Conservation (phyloP, 2,797 vertebrate genomes). For the Karalla daura region DNA sequence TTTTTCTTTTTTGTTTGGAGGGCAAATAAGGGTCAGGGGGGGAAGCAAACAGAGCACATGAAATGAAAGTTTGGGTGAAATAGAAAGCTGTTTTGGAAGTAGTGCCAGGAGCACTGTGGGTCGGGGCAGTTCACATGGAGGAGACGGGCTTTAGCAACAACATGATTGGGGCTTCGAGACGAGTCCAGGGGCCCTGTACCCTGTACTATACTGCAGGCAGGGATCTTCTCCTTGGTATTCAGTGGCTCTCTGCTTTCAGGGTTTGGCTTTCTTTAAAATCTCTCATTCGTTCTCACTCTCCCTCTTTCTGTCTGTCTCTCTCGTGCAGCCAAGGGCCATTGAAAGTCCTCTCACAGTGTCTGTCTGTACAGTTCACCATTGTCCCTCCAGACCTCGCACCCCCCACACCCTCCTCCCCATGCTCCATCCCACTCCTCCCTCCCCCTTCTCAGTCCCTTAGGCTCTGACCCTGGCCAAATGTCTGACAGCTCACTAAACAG, state of each 20-base stretch:
- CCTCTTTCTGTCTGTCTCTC: constrained; percentile 32
- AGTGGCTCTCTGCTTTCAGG: constrained; percentile 41
- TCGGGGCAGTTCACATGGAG: constrained; percentile 17
- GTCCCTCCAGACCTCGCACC: constrained; percentile 57
- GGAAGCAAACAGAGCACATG: constrained; percentile 15
- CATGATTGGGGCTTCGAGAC: constrained; percentile 45
- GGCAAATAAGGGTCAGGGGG: constrained; percentile 49
- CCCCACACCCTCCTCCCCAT: constrained; percentile 23
- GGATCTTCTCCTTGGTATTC: constrained; percentile 56
- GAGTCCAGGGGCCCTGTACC: background rate
- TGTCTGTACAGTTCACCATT: constrained; percentile 69
- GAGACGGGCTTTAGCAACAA: constrained; percentile 30
- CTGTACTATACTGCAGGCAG: constrained; percentile 16
- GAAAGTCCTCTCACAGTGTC: constrained; percentile 70
- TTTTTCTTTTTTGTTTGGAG: constrained; percentile 24
- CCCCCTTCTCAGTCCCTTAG: constrained; percentile 41
- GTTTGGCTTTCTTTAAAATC: constrained; percentile 41
- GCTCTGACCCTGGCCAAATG: constrained; percentile 77
- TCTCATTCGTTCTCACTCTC: constrained; percentile 3
- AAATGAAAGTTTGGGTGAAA: constrained; percentile 48
- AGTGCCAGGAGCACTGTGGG: constrained; percentile 4
- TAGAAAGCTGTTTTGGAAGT: constrained; percentile 20
- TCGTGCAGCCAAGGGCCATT: constrained; percentile 56
- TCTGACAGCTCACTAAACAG: constrained; percentile 77
- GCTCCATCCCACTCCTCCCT: background rate